phyloP scores from a whole-genome alignment of 2,797 vertebrate species.

The Schizothorax lantsangensis region DNA sequence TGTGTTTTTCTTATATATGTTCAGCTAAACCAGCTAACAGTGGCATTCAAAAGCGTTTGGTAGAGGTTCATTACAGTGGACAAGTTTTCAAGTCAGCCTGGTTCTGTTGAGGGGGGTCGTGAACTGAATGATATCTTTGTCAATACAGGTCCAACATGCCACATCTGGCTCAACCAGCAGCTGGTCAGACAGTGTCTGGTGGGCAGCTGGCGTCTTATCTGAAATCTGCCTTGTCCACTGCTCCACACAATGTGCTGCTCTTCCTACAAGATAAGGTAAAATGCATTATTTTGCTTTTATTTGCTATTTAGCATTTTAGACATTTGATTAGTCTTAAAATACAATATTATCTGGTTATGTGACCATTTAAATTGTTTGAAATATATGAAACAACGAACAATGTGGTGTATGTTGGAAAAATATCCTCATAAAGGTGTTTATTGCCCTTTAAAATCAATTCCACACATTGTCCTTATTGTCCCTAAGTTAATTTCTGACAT shows the following conservation, averaged over 20 bases:
- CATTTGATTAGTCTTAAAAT: not conserved
- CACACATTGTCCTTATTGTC: not conserved
- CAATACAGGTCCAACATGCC: conserved; percentile 71
- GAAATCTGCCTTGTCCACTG: conserved; percentile 74
- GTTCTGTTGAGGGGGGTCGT: not conserved
- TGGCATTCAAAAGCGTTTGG: not conserved
- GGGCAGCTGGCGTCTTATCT: conserved; percentile 79
- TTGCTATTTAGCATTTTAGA: not conserved
- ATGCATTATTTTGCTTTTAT: not conserved
- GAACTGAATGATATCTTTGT: conserved; percentile 10
- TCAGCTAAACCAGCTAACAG: not conserved
- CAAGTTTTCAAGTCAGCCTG: not conserved
- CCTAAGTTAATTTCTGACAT: not conserved
- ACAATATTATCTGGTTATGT: not conserved
- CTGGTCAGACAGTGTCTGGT: conserved; percentile 82
- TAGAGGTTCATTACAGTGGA: not conserved
- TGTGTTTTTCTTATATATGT: not conserved
- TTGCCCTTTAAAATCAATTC: not conserved
- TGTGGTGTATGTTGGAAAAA: not conserved
- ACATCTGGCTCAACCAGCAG: conserved; percentile 68
- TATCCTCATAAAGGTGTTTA: not conserved
- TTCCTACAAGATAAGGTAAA: conserved; percentile 90
- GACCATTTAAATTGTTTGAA: not conserved
- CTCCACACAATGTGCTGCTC: conserved; percentile 82
- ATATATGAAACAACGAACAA: not conserved